Evolutionary conservation across 2,888 invertebrate species (phyloP), one percentile per base, ranked within the genome.

Genomic region (Microdon myrmicae): DNA sequence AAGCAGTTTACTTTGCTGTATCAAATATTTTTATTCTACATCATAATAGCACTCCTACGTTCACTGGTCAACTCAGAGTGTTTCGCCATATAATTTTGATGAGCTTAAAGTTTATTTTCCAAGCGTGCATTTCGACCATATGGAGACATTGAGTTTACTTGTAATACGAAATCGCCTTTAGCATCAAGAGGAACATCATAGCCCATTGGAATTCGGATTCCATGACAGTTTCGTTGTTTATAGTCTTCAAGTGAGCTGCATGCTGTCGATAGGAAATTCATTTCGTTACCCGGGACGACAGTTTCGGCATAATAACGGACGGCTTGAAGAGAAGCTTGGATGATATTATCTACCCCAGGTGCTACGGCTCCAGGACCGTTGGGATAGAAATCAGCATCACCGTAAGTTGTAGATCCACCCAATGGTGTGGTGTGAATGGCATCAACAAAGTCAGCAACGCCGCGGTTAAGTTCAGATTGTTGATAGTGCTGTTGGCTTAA

Each of bases 321-420:
- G 32, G 79, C 74, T 10, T 73, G 73, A 67, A 75, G 70, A 13
- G 74, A 60, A 8, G 79, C 73, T 44, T 77, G 75, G 2, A 78
- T 45, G 39, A 78, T 71, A 34, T 77, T 74, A 3, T 72, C 67
- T 5, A 75, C 69, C 5, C 77, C 78, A 54, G 77, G 73, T n/a
- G 72, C 75, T 34, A 68, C 70, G 5, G 67, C 56, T 2, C 54
- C 45, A 0, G 70, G 75, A 5, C 76, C 78, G 44, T 77, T 77
- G 13, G 80, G 79, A 41, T 74, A 79, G 71, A 78, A 79, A 41
- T 79, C 79, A 56, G 71, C 76, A 68, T 79, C 73, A 20, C 75
- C 79, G 20, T 64, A 58, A 37, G 39, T 31, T 8, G 45, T 41
- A 9, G 58, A 34, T 28, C 41, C 77, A 22, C 77, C 75, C 19